Base-by-base conservation (phyloP, 2,888 invertebrate genomes). In the Dicyrtomina minuta region DNA sequence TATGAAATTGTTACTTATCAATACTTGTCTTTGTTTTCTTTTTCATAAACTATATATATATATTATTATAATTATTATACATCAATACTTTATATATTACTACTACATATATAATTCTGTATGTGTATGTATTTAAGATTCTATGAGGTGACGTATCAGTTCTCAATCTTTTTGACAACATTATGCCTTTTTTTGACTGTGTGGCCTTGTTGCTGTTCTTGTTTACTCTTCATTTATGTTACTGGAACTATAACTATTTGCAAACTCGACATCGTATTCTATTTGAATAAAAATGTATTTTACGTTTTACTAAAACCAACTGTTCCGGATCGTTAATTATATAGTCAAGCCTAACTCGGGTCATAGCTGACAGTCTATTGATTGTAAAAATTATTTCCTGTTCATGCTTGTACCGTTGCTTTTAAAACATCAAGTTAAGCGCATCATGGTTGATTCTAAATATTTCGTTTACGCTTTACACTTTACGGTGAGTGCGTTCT, bases 171-270 rank as follows among this genome's bases (percentile, higher is more conserved):
- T 62, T 44, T 62, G 26, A 27, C 41, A 44, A 33, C 51, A 51
- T 49, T 62, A 44, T 64, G 64, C 46, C 62, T 49, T 64, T 64
- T 51, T 58, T 64, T 64, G 64, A 64, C 64, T 64, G 64, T 55
- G 55, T 64, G 64, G 64, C 64, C 64, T 64, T 64, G 27, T 26
- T 58, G 27, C 33, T 64, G 64, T 64, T 62, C 27, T 60, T 49
- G 27, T 64, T 64, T 64, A 41, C 12, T 17, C 41, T 60, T 60
- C 13, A 41, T 60, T 58, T 60, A 22, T 56, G 41, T 41, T 60
- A 41, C 39, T 43, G 59, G 24, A 60, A 41, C 43, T 61, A 61
- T 61, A 33, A 33, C 33, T 33, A 58, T 41, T 58, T 58, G 58
- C 58, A 58, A 58, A 58, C 58, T 58, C 58, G 58, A 58, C 58